These are phyloP conservation scores for Lasioglossum vierecki DNA, from an alignment of 2,888 invertebrate species.

Conservation along the genomic window DNA sequence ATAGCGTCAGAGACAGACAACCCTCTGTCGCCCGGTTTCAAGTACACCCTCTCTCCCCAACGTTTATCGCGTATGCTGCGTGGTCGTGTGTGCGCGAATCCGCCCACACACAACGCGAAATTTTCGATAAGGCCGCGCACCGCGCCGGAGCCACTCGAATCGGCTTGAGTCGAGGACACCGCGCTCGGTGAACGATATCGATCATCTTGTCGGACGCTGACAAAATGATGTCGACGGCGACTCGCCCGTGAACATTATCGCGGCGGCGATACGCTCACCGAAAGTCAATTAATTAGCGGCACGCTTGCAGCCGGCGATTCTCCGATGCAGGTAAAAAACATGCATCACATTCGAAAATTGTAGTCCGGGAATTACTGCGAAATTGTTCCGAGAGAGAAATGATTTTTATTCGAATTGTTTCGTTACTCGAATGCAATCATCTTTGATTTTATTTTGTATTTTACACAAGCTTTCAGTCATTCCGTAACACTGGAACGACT, in stretches of 20 bases:
- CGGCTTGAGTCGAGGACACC: constrained; percentile 36
- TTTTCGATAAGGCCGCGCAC: constrained; percentile 67
- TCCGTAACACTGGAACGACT: neutral
- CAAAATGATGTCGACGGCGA: constrained; percentile 33
- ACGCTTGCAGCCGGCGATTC: neutral
- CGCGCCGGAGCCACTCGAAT: constrained; percentile 40
- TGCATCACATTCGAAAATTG: neutral
- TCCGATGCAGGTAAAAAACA: neutral
- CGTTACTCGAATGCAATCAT: neutral
- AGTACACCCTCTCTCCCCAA: constrained; percentile 35
- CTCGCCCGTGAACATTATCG: constrained; percentile 32
- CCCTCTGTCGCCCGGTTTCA: constrained; percentile 56
- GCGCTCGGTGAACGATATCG: constrained; percentile 48
- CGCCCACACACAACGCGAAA: constrained; percentile 48
- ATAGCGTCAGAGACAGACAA: constrained; percentile 47
- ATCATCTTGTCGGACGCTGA: constrained; percentile 50
- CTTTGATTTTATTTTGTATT: neutral
- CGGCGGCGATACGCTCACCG: constrained; percentile 29
- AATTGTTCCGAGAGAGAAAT: neutral
- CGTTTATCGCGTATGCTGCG: constrained; percentile 45
- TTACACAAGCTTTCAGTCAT: neutral
- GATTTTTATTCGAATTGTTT: neutral
- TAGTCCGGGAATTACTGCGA: neutral
- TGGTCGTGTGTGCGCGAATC: constrained; percentile 20
- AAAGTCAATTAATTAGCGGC: constrained; percentile 53